A percentile compares a stretch with the other conserved stretches of the same genome.
These are phyloP conservation scores for Helicoverpa armigera DNA, from an alignment of 1,140 invertebrate genomes.

Conservation along the genomic window DNA sequence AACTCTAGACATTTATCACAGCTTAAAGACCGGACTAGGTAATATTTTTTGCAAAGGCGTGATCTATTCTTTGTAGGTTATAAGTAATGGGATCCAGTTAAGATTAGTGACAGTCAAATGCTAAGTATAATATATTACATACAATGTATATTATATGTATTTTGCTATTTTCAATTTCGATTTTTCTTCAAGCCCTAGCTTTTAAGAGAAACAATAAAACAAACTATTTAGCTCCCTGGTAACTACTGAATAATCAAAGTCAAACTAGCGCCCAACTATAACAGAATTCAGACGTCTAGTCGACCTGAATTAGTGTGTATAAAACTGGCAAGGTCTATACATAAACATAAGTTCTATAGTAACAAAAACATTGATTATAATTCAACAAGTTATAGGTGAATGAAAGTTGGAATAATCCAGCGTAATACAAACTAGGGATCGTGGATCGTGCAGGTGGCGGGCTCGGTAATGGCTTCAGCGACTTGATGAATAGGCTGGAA, in stretches of 20 bases:
- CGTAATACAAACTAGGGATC: slow-evolving; percentile 77
- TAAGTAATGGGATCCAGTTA: no score
- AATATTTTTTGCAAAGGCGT: no score
- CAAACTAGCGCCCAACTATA: slow-evolving; percentile 8
- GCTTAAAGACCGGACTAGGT: neutral
- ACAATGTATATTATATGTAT: no score
- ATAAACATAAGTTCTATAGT: neutral
- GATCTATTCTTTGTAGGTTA: no score
- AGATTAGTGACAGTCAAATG: neutral
- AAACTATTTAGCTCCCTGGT: neutral
- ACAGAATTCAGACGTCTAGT: slow-evolving; percentile 7
- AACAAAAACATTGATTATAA: slow-evolving; percentile 60
- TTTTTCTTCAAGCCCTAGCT: neutral
- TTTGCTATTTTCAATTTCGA: no score
- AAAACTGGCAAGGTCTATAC: slow-evolving; percentile 6
- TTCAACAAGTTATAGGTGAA: slow-evolving; percentile 78
- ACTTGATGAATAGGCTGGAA: slow-evolving; percentile 79
- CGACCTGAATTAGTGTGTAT: slow-evolving; percentile 8
- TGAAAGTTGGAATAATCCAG: slow-evolving; percentile 62
- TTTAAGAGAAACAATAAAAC: neutral
- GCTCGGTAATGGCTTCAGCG: slow-evolving; percentile 72
- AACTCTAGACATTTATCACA: no score
- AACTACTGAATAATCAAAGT: slow-evolving; percentile 37
- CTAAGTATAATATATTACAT: neutral
- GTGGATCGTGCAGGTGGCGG: slow-evolving; percentile 77